phyloP scores from a whole-genome alignment of 35 echinoderm and acorn worm species.

The Apostichopus japonicus region DNA sequence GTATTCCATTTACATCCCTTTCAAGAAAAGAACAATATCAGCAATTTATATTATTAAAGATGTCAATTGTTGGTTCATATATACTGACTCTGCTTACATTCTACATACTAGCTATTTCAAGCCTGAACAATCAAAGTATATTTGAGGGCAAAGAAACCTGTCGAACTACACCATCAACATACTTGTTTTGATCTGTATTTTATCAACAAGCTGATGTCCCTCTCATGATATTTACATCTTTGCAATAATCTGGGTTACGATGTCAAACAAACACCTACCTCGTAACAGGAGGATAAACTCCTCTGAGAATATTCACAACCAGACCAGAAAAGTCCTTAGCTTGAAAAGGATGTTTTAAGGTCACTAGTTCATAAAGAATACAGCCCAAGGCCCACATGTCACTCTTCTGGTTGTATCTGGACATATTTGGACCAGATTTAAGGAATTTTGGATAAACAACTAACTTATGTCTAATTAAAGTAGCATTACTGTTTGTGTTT shows the following conservation, averaged over 20 bases:
- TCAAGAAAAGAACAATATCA: no score
- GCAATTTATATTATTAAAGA: no score
- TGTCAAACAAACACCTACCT: conserved; percentile 56
- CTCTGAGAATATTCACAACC: conserved; percentile 75
- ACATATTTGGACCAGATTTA: neutral
- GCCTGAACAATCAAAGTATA: no score
- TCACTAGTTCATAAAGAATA: conserved; percentile 81
- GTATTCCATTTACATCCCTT: no score
- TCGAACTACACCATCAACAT: no score
- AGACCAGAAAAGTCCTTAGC: conserved; percentile 77
- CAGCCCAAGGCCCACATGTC: conserved; percentile 95
- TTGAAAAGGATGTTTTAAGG: conserved; percentile 82
- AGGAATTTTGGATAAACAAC: neutral
- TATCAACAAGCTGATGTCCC: neutral
- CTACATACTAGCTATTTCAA: no score
- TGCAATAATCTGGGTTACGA: neutral
- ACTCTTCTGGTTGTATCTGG: conserved; percentile 95
- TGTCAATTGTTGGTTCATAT: no score
- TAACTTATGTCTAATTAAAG: no score
- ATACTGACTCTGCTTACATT: no score
- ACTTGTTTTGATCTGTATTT: no score
- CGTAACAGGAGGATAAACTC: conserved; percentile 58
- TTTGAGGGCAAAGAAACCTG: no score
- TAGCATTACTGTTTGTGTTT: no score
- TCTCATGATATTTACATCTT: neutral